phyloP scores from a whole-genome alignment of 2,797 vertebrate species.

The Gymnothorax reevesii region DNA sequence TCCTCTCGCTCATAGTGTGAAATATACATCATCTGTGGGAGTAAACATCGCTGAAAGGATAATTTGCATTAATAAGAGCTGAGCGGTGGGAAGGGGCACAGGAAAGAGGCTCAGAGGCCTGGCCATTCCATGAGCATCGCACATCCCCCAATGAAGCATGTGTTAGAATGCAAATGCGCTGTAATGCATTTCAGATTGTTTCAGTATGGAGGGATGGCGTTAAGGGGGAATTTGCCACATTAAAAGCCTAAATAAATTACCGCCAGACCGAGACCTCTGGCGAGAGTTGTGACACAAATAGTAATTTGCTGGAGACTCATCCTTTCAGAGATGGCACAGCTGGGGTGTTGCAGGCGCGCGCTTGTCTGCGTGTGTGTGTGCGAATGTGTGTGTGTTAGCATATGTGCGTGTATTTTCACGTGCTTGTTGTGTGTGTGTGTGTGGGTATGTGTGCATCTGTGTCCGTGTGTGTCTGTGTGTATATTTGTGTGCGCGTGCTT shows the following conservation, averaged over 20 bases:
- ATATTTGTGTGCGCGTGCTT: too few species aligned
- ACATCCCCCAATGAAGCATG: slow-evolving; percentile 37
- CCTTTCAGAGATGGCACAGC: slow-evolving; percentile 9
- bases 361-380: background rate
- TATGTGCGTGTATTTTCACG: too few species aligned
- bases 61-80: slow-evolving; percentile 36
- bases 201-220: slow-evolving; percentile 15
- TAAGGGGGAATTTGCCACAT: slow-evolving; percentile 27
- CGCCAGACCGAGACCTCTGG: background rate
- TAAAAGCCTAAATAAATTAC: slow-evolving; percentile 28
- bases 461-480: too few species aligned
- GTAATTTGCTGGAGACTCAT: slow-evolving; percentile 24
- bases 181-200: slow-evolving; percentile 38
- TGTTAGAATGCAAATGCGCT: slow-evolving; percentile 35
- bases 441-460: too few species aligned
- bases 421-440: too few species aligned
- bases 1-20: background rate
- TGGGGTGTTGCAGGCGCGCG: background rate
- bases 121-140: slow-evolving; percentile 26
- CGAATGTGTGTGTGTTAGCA: too few species aligned
- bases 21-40: slow-evolving; percentile 14
- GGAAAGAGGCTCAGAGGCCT: slow-evolving; percentile 14
- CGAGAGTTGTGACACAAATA: slow-evolving; percentile 25
- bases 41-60: slow-evolving; percentile 37
- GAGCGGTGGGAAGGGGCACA: background rate